phyloP scores from a whole-genome alignment of 2,113 vertebrate species.

The Dicerorhinus sumatrensis region DNA sequence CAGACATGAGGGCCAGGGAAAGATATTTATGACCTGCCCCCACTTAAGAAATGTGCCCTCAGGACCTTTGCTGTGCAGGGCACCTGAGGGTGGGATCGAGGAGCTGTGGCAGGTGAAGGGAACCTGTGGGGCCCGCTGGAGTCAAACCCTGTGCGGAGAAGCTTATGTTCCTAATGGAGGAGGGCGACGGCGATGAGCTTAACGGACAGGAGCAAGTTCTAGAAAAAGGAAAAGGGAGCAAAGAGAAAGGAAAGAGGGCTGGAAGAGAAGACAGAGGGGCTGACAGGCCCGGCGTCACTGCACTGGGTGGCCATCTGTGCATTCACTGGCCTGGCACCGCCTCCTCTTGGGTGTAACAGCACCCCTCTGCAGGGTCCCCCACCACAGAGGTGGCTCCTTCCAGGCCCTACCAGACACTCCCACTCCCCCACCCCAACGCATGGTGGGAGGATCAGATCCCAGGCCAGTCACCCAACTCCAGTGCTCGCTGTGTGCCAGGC shows the following conservation, averaged over 20 bases:
- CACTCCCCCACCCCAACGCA: not conserved
- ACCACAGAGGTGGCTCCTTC: not conserved
- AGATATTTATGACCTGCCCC: not conserved
- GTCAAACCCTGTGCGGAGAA: not conserved
- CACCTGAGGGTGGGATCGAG: too few relatives aligned
- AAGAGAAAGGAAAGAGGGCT: not conserved
- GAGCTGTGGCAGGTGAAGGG: accelerated
- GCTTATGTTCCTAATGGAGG: not conserved
- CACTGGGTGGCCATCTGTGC: accelerated
- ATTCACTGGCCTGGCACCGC: not conserved
- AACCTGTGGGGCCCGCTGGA: accelerated
- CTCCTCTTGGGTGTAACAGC: not conserved
- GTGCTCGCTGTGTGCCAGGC: accelerated
- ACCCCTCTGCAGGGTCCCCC: not conserved
- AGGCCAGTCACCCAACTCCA: not conserved
- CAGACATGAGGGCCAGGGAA: not conserved
- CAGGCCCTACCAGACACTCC: too few relatives aligned
- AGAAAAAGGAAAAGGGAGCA: not conserved
- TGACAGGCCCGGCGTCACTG: not conserved
- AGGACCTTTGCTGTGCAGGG: not conserved
- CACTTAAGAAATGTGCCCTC: accelerated
- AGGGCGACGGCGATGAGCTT: accelerated
- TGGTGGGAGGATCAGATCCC: too few relatives aligned
- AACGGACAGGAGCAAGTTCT: not conserved
- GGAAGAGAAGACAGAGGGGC: not conserved